Evolutionary conservation across 2,113 vertebrate species (phyloP).

Genomic region (Oriolus oriolus): DNA sequence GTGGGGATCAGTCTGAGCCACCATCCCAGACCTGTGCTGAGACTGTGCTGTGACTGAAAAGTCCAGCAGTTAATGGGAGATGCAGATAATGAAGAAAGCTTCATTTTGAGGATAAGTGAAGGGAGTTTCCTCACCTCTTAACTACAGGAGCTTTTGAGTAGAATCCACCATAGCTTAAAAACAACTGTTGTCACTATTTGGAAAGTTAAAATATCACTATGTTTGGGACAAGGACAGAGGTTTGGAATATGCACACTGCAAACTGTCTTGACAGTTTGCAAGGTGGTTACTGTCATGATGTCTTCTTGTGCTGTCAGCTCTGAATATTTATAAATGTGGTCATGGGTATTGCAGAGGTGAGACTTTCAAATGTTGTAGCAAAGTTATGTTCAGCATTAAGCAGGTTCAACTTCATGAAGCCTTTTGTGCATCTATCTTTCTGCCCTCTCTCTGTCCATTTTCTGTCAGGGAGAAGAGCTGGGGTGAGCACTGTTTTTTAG

Average conservation of each 20-base stretch:
- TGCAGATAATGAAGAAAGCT: not conserved
- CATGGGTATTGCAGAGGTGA: not conserved
- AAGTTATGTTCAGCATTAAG: not conserved
- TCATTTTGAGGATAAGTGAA: not conserved
- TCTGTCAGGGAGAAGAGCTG: not conserved
- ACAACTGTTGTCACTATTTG: not conserved
- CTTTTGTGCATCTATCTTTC: not conserved
- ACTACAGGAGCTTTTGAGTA: not conserved
- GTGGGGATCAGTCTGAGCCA: not conserved
- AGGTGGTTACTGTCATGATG: not conserved
- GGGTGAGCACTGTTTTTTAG: not conserved
- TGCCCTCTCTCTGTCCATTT: not conserved
- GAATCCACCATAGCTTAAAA: not conserved
- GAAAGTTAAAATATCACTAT: not conserved
- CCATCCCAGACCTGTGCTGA: not conserved
- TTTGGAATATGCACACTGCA: not conserved
- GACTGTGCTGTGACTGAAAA: not conserved
- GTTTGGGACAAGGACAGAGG: accelerated
- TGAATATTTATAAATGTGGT: not conserved
- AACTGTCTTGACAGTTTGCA: not conserved
- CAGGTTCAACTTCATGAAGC: not conserved
- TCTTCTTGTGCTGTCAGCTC: not conserved
- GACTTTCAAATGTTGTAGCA: not conserved
- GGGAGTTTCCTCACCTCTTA: not conserved
- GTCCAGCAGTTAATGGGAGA: not conserved